A percentile compares a stretch with the other conserved stretches of the same genome.
Conservation (phyloP, 2,797 vertebrate species). For the Falco peregrinus region DNA sequence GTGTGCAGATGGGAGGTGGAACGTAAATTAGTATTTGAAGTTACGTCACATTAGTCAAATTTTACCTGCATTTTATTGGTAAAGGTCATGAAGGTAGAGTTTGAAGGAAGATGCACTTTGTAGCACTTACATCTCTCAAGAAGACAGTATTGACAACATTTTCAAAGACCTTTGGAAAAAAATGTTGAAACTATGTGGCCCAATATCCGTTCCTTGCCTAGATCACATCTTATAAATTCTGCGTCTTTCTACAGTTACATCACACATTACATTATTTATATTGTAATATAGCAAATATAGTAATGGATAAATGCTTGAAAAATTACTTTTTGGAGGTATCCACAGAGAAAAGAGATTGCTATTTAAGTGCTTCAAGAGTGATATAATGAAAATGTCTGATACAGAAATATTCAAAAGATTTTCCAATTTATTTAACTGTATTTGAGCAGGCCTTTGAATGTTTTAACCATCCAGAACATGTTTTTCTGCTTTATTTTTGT, state of each 20-base stretch:
- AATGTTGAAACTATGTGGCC: neutral
- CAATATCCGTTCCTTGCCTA: neutral
- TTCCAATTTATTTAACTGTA: neutral
- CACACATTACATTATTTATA: slow-evolving; percentile 12
- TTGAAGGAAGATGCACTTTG: neutral
- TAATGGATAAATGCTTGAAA: neutral
- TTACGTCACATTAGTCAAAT: neutral
- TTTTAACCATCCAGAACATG: neutral
- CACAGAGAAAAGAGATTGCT: neutral
- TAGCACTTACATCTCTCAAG: neutral
- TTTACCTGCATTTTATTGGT: neutral
- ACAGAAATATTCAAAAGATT: neutral
- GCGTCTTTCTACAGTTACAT: slow-evolving; percentile 29
- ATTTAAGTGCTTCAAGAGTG: neutral
- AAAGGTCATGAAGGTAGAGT: neutral
- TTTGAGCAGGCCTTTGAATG: neutral
- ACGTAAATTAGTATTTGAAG: neutral
- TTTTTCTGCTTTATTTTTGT: neutral
- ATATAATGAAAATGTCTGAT: neutral
- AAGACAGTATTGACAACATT: neutral
- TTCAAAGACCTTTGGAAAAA: neutral
- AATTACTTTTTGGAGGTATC: neutral
- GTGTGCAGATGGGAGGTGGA: neutral
- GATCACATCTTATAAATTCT: neutral
- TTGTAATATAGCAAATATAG: neutral